Evolutionary conservation across 2,113 vertebrate genomes (phyloP).

Genomic region (Sardina pilchardus): DNA sequence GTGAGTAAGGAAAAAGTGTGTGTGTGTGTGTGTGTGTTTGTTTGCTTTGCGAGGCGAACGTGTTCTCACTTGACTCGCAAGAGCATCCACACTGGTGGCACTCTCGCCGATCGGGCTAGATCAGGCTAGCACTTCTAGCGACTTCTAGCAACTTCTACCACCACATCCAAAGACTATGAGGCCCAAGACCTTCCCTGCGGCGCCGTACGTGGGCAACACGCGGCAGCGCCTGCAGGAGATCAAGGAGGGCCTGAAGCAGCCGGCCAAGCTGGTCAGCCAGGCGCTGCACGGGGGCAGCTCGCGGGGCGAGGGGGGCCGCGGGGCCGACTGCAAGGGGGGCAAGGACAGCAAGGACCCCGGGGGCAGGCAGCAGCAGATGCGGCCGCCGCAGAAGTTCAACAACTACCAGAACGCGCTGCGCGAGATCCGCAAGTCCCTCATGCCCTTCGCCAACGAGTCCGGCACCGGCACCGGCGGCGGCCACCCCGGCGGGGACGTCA

Average conservation of each 20-base stretch:
- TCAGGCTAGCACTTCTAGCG: too few relatives aligned
- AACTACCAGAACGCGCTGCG: constrained; percentile 94
- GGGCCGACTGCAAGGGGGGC: constrained; percentile 62
- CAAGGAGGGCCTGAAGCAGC: constrained; percentile 95
- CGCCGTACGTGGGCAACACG: constrained; percentile 94
- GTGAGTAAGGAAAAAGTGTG: constrained; percentile 9
- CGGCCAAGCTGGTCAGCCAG: constrained; percentile 85
- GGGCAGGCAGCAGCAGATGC: constrained; percentile 85
- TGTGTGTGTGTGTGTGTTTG: constrained; percentile 4
- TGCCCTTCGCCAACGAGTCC: constrained; percentile 93
- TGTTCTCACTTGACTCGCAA: not conserved
- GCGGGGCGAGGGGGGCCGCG: constrained; percentile 70
- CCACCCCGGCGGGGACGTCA: constrained; percentile 81
- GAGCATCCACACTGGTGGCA: not conserved
- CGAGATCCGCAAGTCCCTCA: constrained; percentile 94
- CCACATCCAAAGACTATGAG: constrained; percentile 75
- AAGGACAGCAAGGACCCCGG: constrained; percentile 86
- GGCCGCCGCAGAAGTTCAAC: constrained; percentile 90
- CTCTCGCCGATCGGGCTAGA: constrained; percentile 1
- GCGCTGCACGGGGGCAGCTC: constrained; percentile 76
- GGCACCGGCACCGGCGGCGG: constrained; percentile 74
- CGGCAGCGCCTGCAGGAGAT: constrained; percentile 96
- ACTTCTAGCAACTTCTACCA: constrained; percentile 55
- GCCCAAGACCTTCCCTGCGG: constrained; percentile 98
- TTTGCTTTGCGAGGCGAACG: not conserved